Evolutionary conservation across 2,888 invertebrate species (phyloP).

Genomic region (Cantharis nigra): DNA sequence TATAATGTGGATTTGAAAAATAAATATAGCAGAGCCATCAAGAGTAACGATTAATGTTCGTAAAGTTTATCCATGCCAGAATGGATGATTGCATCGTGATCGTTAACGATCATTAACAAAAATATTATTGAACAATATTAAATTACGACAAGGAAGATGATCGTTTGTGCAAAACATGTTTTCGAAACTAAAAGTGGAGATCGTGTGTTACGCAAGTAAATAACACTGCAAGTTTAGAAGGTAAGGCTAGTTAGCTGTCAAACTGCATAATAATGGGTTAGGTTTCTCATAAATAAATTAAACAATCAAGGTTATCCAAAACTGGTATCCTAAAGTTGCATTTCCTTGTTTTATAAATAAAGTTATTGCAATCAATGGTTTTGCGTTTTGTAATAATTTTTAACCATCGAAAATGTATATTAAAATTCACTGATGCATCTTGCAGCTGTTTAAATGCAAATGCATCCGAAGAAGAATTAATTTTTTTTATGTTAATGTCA

Average conservation of each 20-base stretch:
- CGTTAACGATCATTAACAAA: constrained; percentile 1
- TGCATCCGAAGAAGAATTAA: constrained; percentile 1
- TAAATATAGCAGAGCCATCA: neutral
- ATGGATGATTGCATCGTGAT: neutral
- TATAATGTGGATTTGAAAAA: neutral
- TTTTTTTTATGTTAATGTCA: constrained; percentile 5
- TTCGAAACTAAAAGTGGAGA: constrained; percentile 11
- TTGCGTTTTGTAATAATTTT: neutral
- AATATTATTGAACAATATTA: neutral
- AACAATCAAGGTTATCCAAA: constrained; percentile 52
- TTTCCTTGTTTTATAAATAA: constrained; percentile 37
- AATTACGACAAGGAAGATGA: neutral
- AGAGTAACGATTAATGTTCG: neutral
- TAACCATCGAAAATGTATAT: constrained; percentile 5
- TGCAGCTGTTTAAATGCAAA: constrained; percentile 12
- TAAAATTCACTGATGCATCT: constrained; percentile 13
- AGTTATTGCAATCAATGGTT: neutral
- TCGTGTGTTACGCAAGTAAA: constrained; percentile 33
- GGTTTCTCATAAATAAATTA: constrained; percentile 53
- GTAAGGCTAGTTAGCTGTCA: constrained; percentile 47
- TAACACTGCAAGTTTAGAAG: constrained; percentile 33
- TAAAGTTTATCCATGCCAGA: neutral
- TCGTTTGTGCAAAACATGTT: neutral
- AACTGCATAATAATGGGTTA: constrained; percentile 51
- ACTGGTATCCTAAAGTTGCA: constrained; percentile 47